These are phyloP conservation scores for Mionectes olivaceus DNA, from an alignment of 2,797 vertebrate species.

Conservation along the genomic window DNA sequence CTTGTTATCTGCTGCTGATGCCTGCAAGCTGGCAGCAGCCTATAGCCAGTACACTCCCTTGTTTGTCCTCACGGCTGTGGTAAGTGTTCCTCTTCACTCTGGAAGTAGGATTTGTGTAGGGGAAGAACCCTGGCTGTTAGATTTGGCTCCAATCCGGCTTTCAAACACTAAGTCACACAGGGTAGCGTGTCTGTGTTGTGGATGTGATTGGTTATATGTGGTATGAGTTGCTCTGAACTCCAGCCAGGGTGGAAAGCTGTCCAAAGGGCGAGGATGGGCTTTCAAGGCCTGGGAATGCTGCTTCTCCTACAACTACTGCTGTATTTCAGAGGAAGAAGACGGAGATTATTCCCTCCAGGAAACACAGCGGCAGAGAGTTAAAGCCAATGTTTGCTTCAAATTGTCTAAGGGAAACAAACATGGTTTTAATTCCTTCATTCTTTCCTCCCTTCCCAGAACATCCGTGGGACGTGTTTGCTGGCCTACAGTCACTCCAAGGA, in stretches of 20 bases:
- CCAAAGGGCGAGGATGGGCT: not conserved
- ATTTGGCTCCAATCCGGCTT: not conserved
- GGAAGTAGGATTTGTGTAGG: not conserved
- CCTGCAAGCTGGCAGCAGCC: constrained; percentile 88
- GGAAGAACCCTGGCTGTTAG: not conserved
- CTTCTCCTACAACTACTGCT: not conserved
- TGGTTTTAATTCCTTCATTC: not conserved
- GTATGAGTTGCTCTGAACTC: not conserved
- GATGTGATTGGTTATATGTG: not conserved
- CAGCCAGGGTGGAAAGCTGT: not conserved
- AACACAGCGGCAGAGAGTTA: not conserved
- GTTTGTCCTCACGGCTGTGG: constrained; percentile 91
- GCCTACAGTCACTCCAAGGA: constrained; percentile 86
- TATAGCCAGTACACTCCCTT: constrained; percentile 91
- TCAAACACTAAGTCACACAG: not conserved
- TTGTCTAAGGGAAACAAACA: not conserved
- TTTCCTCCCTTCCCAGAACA: constrained; percentile 76
- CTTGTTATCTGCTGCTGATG: constrained; percentile 89
- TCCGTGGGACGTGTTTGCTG: constrained; percentile 88
- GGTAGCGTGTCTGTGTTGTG: not conserved
- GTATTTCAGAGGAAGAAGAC: not conserved
- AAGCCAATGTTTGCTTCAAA: not conserved
- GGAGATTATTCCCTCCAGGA: not conserved
- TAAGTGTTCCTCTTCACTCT: constrained; percentile 62
- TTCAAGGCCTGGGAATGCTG: not conserved